Percentiles rank a stretch among this genome's conserved stretches.
Conservation (phyloP, 2,888 invertebrate species). For the Clusia tigrina region DNA sequence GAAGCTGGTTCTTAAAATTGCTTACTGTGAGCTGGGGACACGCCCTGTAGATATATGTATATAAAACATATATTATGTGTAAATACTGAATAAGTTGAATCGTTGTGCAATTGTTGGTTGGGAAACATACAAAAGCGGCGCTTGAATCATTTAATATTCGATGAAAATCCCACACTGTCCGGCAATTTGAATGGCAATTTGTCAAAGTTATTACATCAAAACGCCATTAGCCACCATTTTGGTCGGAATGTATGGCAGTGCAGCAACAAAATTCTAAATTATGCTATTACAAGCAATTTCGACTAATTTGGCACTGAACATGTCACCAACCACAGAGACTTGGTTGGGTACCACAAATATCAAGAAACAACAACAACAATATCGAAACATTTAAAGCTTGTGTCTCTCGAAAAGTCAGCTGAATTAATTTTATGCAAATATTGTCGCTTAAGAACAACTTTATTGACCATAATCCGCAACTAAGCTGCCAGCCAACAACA, state of each 20-base stretch:
- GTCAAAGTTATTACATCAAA: background rate
- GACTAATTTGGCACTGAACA: constrained; percentile 58
- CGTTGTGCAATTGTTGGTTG: too few relatives aligned
- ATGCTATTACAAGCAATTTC: constrained; percentile 58
- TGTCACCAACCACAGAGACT: constrained; percentile 36
- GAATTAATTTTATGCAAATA: constrained; percentile 57
- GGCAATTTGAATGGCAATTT: background rate
- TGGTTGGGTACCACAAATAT: background rate
- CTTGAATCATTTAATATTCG: too few relatives aligned
- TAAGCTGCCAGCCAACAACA: background rate
- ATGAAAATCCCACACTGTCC: background rate
- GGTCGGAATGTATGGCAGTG: constrained; percentile 51
- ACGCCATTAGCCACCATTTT: constrained; percentile 44
- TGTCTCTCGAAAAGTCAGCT: background rate
- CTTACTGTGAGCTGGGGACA: too few relatives aligned
- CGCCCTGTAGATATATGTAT: too few relatives aligned
- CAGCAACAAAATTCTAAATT: constrained; percentile 43
- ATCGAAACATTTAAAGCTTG: background rate
- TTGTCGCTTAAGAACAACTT: constrained; percentile 41
- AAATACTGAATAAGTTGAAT: too few relatives aligned
- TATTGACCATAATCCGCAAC: constrained; percentile 26
- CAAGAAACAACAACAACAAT: background rate
- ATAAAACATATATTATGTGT: too few relatives aligned
- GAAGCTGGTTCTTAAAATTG: too few relatives aligned
- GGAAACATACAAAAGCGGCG: background rate